Percentiles rank a stretch among this genome's conserved stretches.
Evolutionary conservation across 2,888 invertebrate species (phyloP).

Genomic region (Punctoribates punctum): DNA sequence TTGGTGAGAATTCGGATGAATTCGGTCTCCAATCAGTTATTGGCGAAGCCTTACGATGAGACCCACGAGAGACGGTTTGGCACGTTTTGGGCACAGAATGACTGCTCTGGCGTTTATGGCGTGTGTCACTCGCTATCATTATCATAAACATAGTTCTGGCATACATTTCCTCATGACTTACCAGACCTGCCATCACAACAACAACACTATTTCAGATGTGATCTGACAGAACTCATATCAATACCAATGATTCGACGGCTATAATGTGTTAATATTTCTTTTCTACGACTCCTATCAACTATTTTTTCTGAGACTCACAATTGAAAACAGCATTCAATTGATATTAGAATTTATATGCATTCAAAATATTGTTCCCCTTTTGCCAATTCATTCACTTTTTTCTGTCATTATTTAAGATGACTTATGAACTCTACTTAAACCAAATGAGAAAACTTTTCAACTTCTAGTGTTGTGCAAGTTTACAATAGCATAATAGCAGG

Average conservation of each 20-base stretch:
- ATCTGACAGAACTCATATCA: background rate
- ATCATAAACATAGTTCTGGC: slow-evolving; percentile 9
- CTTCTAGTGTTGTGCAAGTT: slow-evolving; percentile 1
- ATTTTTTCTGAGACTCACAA: slow-evolving; percentile 2
- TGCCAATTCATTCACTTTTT: background rate
- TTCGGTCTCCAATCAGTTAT: slow-evolving; percentile 32
- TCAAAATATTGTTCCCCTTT: background rate
- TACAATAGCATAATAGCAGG: background rate
- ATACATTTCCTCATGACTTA: background rate
- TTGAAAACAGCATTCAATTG: background rate
- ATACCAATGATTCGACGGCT: background rate
- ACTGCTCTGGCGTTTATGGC: slow-evolving; percentile 7
- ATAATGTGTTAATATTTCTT: background rate
- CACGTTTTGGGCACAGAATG: slow-evolving; percentile 6
- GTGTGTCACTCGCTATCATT: slow-evolving; percentile 19
- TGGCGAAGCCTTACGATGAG: background rate
- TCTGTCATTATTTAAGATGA: background rate
- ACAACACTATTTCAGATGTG: background rate
- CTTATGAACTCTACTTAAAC: background rate
- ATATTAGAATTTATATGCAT: background rate
- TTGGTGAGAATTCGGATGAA: slow-evolving; percentile 26
- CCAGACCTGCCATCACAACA: background rate
- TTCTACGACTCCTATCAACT: background rate
- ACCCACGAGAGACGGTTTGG: slow-evolving; percentile 27
- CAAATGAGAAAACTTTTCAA: background rate